Percentiles rank a stretch among this genome's conserved stretches.
These are phyloP conservation scores for Psix sp. DNA, from an alignment of 1,140 invertebrate genomes.

Conservation along the genomic window DNA sequence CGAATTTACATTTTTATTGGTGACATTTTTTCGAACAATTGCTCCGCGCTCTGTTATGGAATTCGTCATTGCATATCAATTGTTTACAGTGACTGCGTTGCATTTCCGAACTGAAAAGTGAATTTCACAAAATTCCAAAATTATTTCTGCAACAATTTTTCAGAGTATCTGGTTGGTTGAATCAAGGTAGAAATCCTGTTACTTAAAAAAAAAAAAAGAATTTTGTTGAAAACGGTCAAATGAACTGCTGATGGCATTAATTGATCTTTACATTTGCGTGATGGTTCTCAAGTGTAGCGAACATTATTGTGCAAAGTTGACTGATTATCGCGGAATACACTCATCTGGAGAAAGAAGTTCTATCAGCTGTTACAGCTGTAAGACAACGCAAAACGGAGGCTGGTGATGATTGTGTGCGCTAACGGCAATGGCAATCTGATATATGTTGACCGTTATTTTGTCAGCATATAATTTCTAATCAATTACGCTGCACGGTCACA, in stretches of 20 bases:
- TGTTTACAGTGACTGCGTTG: neutral
- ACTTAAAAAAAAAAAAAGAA: neutral
- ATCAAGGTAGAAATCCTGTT: too few species aligned
- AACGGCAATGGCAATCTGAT: conserved; percentile 59
- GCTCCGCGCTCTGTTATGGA: neutral
- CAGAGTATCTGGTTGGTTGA: too few species aligned
- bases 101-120: too few species aligned
- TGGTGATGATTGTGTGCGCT: conserved; percentile 40
- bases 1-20: conserved; percentile 45
- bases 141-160: too few species aligned
- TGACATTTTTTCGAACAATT: conserved; percentile 17
- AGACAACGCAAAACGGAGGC: conserved; percentile 26
- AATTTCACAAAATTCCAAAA: too few species aligned
- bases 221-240: conserved; percentile 10
- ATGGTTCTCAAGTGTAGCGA: conserved; percentile 33
- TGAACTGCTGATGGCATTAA: conserved; percentile 26
- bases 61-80: neutral
- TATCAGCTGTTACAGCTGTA: conserved; percentile 48
- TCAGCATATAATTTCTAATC: conserved; percentile 60
- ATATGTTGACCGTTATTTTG: conserved; percentile 55
- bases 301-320: conserved; percentile 46
- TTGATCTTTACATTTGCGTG: conserved; percentile 46
- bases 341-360: conserved; percentile 44
- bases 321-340: conserved; percentile 51
- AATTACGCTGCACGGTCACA: conserved; percentile 49